phyloP scores from a whole-genome alignment of 2,888 invertebrate genomes.

The Drosophila koepferae region DNA sequence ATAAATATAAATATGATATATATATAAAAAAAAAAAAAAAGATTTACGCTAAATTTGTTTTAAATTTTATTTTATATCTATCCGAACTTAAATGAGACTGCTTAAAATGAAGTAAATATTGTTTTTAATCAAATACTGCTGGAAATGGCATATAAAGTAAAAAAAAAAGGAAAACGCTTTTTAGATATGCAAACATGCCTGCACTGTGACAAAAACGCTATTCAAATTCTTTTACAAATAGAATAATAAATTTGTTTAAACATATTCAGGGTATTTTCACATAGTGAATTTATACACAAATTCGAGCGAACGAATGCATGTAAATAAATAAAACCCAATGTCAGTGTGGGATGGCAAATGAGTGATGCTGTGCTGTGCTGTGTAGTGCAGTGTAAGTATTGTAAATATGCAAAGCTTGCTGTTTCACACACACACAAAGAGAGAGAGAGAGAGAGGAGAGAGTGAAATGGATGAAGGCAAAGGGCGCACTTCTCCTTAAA shows the following conservation, averaged over 20 bases:
- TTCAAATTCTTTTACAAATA: background rate
- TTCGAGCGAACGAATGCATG: background rate
- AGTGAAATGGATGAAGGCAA: background rate
- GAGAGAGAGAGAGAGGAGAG: background rate
- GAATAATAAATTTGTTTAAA: background rate
- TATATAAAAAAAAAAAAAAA: too few relatives aligned
- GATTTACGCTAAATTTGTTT: background rate
- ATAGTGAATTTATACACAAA: slow-evolving; percentile 6
- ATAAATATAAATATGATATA: background rate
- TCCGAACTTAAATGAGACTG: background rate
- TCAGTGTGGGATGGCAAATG: slow-evolving; percentile 11
- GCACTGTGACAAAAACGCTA: background rate
- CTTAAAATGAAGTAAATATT: background rate
- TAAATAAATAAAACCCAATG: background rate
- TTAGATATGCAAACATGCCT: background rate
- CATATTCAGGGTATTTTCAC: slow-evolving; percentile 4
- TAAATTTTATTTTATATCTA: too few relatives aligned
- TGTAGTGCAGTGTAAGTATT: slow-evolving; percentile 25
- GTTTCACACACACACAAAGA: background rate
- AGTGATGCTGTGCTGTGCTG: slow-evolving; percentile 6
- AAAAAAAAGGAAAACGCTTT: background rate
- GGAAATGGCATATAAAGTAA: background rate
- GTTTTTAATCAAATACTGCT: background rate
- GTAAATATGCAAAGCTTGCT: slow-evolving; percentile 61
- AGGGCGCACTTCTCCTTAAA: slow-evolving; percentile 43